Base-by-base conservation (phyloP, 2,888 invertebrate species). In the Nesidiocoris tenuis region DNA sequence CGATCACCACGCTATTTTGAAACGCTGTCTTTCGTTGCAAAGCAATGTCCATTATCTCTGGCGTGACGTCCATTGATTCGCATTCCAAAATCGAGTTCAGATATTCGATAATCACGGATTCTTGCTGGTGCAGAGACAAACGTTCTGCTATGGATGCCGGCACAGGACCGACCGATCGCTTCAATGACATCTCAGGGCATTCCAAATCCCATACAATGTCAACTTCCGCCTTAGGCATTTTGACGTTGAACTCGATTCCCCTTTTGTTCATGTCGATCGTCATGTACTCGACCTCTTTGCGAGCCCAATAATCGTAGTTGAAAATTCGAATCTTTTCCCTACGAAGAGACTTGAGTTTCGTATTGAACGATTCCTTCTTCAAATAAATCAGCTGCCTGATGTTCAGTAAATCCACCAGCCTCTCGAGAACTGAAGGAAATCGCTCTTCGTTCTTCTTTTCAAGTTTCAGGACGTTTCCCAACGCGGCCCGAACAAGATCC, bases 131-230 rank as follows among this genome's bases (percentile, higher is more conserved):
- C 1, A 19, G 17, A 9, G 22, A n/a, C 70, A 70, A 57, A 16
- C 70, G 57, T n/a, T 21, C n/a, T 2, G 21, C 3, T 1, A 59
- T 18, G 18, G 21, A 56, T 1, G n/a, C 59, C 2, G 70, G 70
- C 2, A 59, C 24, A 0, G 59, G 18, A 9, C 70, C 59, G 17
- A 59, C 24, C n/a, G 16, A 22, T 16, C 55, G 57, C 24, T 23
- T 59, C 59, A 56, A 23, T 3, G 22, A 5, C 3, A 12, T 39
- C 19, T 70, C 70, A 12, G 70, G 70, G 18, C 59, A 70, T 18
- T 70, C 70, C 21, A 70, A 22, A 18, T 70, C 70, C 70, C 70
- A 56, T 2, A 70, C 57, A 24, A 70, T 59, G 16, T 70, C 70
- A 18, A 70, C n/a, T 3, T 7, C 12, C 7, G 21, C n/a, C 1